Evolutionary conservation across 2,888 invertebrate genomes (phyloP).

Genomic region (Drosophila macrothrix): DNA sequence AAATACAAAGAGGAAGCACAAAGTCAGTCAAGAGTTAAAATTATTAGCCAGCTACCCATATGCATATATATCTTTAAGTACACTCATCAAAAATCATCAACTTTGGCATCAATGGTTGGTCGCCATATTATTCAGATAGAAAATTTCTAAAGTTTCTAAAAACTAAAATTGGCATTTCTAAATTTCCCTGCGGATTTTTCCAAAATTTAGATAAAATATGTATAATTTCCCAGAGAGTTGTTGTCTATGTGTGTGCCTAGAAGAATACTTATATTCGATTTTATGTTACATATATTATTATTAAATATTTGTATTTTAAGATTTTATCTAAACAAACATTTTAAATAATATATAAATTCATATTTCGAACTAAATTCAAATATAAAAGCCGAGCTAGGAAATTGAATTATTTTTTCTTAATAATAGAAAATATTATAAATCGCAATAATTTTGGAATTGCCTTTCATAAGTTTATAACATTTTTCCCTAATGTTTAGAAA

Average conservation of each 20-base stretch:
- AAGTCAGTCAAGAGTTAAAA: constrained; percentile 78
- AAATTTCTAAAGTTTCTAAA: neutral
- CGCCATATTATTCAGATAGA: neutral
- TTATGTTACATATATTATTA: neutral
- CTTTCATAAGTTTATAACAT: no score
- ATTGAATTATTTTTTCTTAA: no score
- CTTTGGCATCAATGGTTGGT: neutral
- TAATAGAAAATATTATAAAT: neutral
- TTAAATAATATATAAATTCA: neutral
- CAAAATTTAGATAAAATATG: neutral
- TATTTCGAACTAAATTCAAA: neutral
- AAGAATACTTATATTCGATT: neutral
- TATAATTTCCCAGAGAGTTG: neutral
- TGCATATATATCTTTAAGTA: constrained; percentile 7
- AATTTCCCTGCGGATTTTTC: neutral
- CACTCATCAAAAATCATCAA: neutral
- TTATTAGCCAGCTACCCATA: constrained; percentile 39
- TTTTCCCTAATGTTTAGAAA: neutral
- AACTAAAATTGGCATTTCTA: neutral
- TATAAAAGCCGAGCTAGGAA: neutral
- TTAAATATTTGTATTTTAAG: neutral
- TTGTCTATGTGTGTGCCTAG: no score
- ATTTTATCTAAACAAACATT: neutral
- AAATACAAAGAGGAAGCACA: constrained; percentile 76
- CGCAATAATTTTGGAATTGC: neutral